phyloP scores from a whole-genome alignment of 2,113 vertebrate genomes.

The Siniperca chuatsi region DNA sequence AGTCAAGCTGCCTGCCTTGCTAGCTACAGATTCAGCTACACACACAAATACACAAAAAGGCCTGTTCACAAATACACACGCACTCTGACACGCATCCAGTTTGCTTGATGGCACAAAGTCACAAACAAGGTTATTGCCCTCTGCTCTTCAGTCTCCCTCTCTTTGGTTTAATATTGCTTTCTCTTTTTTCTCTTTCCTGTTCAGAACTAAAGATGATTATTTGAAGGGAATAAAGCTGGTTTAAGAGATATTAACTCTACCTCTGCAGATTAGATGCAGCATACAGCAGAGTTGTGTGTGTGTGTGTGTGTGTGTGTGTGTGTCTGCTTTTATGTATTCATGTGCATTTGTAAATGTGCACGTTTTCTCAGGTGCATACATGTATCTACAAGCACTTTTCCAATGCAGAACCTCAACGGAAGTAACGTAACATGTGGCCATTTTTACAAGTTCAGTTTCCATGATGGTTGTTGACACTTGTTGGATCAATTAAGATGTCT shows the following conservation, averaged over 20 bases:
- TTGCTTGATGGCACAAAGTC: conserved; percentile 44
- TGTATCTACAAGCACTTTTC: background rate
- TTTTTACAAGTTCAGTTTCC: background rate
- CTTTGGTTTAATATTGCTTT: background rate
- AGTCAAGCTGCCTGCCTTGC: conserved; percentile 51
- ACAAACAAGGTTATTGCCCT: conserved; percentile 34
- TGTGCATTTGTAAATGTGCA: background rate
- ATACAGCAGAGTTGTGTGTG: background rate
- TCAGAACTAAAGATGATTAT: conserved; percentile 35
- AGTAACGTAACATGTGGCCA: background rate
- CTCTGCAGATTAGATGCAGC: conserved; percentile 3
- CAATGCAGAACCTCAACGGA: background rate
- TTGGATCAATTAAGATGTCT: background rate
- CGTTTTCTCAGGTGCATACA: background rate
- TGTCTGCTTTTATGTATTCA: background rate
- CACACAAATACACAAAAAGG: conserved; percentile 14
- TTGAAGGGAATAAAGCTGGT: conserved; percentile 22
- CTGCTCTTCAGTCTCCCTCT: background rate
- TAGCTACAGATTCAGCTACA: conserved; percentile 30
- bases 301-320: background rate
- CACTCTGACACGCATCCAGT: background rate
- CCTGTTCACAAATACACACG: conserved; percentile 9
- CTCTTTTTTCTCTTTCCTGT: background rate
- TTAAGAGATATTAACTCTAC: conserved; percentile 20
- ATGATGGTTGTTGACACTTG: background rate